Evolutionary conservation across 1,140 invertebrate species (phyloP).

Genomic region (Psix sp.): DNA sequence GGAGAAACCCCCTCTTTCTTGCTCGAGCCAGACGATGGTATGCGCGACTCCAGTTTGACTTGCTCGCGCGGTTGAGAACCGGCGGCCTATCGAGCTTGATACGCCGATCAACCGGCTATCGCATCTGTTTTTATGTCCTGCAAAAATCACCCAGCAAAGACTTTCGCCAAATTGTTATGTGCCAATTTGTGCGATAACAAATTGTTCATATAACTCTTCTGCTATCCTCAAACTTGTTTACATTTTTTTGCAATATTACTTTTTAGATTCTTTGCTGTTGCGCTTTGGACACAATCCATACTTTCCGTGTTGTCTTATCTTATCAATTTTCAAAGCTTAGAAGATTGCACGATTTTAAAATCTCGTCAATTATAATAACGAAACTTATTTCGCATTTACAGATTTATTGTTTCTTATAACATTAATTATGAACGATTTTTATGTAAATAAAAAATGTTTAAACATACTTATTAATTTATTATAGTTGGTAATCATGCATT

Average conservation of each 20-base stretch:
- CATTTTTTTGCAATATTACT: neutral
- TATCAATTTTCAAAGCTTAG: too few species aligned
- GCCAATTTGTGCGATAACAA: neutral
- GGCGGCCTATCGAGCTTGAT: constrained; percentile 38
- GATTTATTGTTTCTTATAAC: too few species aligned
- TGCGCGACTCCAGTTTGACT: constrained; percentile 47
- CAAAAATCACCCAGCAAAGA: constrained; percentile 21
- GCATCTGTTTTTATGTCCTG: constrained; percentile 5
- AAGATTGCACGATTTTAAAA: too few species aligned
- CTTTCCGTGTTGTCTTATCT: too few species aligned
- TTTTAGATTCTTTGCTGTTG: neutral
- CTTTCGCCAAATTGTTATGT: constrained; percentile 30
- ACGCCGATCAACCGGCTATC: constrained; percentile 23
- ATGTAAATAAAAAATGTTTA: too few species aligned
- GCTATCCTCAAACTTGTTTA: neutral
- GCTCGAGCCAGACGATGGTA: constrained; percentile 36
- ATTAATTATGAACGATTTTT: too few species aligned
- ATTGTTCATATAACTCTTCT: neutral
- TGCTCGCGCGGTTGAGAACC: constrained; percentile 39
- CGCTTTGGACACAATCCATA: too few species aligned
- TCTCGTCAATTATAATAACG: too few species aligned
- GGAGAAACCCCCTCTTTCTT: constrained; percentile 35
- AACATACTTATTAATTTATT: too few species aligned
- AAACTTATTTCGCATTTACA: too few species aligned
- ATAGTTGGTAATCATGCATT: too few species aligned